phyloP scores from a whole-genome alignment of 2,113 vertebrate species.

The Bos javanicus region DNA sequence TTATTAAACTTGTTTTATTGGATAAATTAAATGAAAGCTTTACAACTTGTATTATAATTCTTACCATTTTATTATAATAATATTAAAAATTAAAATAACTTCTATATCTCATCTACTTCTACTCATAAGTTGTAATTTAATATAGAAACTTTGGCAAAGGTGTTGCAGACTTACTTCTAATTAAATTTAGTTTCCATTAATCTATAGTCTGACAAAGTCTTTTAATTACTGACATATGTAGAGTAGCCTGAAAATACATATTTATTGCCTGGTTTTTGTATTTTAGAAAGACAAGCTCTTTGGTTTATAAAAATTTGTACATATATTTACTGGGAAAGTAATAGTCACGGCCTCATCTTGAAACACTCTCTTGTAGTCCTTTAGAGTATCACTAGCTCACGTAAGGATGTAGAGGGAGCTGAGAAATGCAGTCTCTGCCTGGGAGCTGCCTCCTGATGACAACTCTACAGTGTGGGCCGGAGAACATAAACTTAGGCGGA shows the following conservation, averaged over 20 bases:
- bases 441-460: neutral
- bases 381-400: neutral
- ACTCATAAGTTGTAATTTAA: neutral
- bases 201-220: neutral
- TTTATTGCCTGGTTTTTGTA: neutral
- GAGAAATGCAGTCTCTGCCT: neutral
- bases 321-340: neutral
- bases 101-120: neutral
- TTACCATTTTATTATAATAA: constrained; percentile 5
- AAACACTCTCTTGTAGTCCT: neutral
- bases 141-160: neutral
- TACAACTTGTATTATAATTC: neutral
- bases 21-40: neutral
- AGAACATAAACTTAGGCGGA: neutral
- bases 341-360: neutral
- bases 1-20: constrained; percentile 7
- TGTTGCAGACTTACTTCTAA: neutral
- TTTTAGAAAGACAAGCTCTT: neutral
- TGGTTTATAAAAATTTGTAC: neutral
- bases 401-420: neutral
- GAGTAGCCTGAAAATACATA: neutral
- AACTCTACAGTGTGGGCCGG: neutral
- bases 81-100: constrained; percentile 20
- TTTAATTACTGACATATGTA: neutral
- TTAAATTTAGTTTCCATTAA: constrained; percentile 9